Percentiles rank a stretch among this genome's conserved stretches.
Conservation (phyloP, 2,797 vertebrate genomes). For the Emydoidea blandingii region DNA sequence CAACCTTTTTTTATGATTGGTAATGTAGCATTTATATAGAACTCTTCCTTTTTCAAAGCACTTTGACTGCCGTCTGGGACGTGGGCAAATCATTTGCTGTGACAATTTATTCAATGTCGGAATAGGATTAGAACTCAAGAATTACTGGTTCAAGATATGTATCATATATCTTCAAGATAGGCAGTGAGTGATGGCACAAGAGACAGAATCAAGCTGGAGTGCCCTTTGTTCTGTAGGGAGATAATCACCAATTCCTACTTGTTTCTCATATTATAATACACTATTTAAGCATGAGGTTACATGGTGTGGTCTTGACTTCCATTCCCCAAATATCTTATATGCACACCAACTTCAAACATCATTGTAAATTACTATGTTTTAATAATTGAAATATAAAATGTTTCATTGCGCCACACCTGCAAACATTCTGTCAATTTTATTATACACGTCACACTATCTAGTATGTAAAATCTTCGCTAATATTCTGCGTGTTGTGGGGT, state of each 20-base stretch:
- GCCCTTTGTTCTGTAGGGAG: not conserved
- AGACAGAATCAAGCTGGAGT: not conserved
- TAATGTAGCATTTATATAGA: not conserved
- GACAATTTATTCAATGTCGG: not conserved
- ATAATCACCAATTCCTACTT: not conserved
- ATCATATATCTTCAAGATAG: not conserved
- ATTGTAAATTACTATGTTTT: not conserved
- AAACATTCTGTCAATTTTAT: not conserved
- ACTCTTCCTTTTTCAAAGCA: not conserved
- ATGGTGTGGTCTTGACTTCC: not conserved
- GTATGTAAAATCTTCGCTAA: fast-evolving
- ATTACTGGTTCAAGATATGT: not conserved
- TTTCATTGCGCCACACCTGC: no score
- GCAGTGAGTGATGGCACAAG: not conserved
- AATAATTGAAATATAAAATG: not conserved
- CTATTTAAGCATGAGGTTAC: not conserved
- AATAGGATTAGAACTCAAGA: not conserved
- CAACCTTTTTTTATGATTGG: not conserved
- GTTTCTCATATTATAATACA: not conserved
- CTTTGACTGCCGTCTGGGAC: not conserved
- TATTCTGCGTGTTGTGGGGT: not conserved
- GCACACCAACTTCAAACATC: not conserved
- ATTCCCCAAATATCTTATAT: not conserved
- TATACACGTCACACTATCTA: not conserved
- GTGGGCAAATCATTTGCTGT: not conserved